Base-by-base conservation (phyloP, 2,113 vertebrate species). In the Chaetorhynchus papuensis region DNA sequence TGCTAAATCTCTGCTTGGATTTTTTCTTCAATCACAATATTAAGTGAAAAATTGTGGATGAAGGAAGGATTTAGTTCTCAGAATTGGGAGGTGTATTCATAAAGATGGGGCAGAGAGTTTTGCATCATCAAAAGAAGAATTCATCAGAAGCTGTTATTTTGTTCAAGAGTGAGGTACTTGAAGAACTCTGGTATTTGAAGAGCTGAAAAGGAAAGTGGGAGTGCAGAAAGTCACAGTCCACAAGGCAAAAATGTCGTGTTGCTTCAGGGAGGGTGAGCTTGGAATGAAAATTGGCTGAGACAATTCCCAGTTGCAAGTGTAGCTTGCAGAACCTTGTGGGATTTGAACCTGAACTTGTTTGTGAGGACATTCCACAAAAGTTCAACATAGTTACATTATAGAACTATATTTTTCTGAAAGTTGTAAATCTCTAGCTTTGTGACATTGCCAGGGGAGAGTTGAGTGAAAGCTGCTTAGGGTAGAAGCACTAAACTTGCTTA, bases 181-280 rank as follows among this genome's bases (percentile, higher is more conserved):
- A 52, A 66, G 35, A 50, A 33, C 28, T 45, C 18, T 66, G 39
- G 9, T 75, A 2, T 63, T 64, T 52, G 79, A 60, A 74, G 39
- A 42, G 20, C n/a, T 63, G 56, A 33, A 61, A 61, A 53, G 54
- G 57, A 63, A 39, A 9, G 37, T 21, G 31, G 35, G 18, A 33
- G 14, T 39, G 33, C 33, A 24, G n/a, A 41, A 70, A 17, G 47
- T 74, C 37, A 5, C 20, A 35, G 61, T 65, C 63, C 23, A 21
- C 20, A 13, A 42, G 39, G 28, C 39, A 52, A 37, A 56, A 78
- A 39, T 47, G 39, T 30, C 0, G 0, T 1, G 0, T 69, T 52
- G 22, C 59, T 60, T 72, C 7, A 13, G 35, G 26, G 27, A 56
- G 66, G 13, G 28, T 0, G 5, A 74, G 21, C 50, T 64, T 59